Evolutionary conservation across 2,888 invertebrate genomes (phyloP).

Genomic region (Tipula lateralis): DNA sequence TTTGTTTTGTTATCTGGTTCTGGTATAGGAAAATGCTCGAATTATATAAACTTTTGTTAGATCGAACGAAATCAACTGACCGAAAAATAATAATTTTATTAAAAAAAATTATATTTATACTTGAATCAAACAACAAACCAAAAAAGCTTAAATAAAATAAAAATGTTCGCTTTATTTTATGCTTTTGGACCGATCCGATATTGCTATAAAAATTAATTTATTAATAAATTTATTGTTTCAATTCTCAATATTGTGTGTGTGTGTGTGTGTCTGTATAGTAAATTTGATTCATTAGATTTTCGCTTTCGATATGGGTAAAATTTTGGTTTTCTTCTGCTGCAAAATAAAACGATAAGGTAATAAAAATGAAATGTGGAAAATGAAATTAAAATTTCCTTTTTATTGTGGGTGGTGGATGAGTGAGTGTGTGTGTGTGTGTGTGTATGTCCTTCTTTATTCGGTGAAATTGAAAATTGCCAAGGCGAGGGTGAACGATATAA

Average conservation of each 20-base stretch:
- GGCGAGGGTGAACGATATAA: not conserved
- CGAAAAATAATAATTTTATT: slow-evolving; percentile 19
- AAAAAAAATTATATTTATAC: not conserved
- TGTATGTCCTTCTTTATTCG: not conserved
- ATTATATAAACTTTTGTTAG: not conserved
- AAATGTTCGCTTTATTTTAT: not conserved
- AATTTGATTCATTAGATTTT: slow-evolving; percentile 19
- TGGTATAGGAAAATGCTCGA: no score
- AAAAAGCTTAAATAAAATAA: not conserved
- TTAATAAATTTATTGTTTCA: slow-evolving; percentile 9
- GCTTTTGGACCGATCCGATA: not conserved
- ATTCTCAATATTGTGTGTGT: not conserved
- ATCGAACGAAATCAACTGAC: slow-evolving; percentile 11
- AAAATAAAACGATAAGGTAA: not conserved
- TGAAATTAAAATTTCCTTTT: not conserved
- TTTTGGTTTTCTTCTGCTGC: not conserved
- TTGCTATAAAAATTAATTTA: not conserved
- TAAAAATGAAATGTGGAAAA: not conserved
- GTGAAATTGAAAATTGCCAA: not conserved
- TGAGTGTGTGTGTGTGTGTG: not conserved
- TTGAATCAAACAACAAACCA: no score
- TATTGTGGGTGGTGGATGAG: no score
- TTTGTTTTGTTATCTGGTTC: not conserved
- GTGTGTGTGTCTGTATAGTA: not conserved
- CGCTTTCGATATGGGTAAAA: not conserved